Evolutionary conservation across 2,888 invertebrate genomes (phyloP).

Genomic region (Pasiphila rectangulata): DNA sequence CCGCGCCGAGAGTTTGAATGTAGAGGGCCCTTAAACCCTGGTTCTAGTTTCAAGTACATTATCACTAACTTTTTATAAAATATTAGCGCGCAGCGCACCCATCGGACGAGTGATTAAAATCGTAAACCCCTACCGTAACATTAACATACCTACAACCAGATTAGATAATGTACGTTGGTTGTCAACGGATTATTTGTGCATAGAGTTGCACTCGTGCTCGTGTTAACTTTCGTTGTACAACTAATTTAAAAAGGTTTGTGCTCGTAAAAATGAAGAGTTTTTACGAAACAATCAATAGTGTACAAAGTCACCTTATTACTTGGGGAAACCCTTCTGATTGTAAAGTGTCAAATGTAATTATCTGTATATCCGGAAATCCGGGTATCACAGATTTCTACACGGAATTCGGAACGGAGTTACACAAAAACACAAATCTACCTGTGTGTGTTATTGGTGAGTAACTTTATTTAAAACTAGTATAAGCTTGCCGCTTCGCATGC

Average conservation of each 20-base stretch:
- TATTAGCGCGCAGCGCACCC: no score
- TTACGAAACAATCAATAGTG: conserved; percentile 76
- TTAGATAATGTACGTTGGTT: no score
- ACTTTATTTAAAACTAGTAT: background rate
- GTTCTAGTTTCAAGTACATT: no score
- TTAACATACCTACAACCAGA: no score
- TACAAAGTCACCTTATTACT: conserved; percentile 86
- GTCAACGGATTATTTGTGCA: no score
- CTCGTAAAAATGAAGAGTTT: conserved; percentile 43
- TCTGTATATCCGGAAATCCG: conserved; percentile 93
- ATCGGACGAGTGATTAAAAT: no score
- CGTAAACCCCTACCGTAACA: no score
- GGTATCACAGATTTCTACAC: conserved; percentile 91
- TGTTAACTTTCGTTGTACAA: no score
- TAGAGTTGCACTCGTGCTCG: no score
- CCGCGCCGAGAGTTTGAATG: no score
- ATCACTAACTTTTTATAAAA: no score
- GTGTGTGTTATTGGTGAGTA: conserved; percentile 88
- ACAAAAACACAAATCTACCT: conserved; percentile 83
- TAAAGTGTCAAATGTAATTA: conserved; percentile 82
- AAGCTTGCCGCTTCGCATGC: background rate
- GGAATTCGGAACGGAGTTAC: conserved; percentile 85
- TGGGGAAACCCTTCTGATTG: conserved; percentile 85
- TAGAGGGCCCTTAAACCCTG: no score
- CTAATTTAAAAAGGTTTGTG: background rate